Percentiles rank a stretch among this genome's conserved stretches.
phyloP scores from a whole-genome alignment of 2,113 vertebrate genomes.

The Xiphophorus maculatus region DNA sequence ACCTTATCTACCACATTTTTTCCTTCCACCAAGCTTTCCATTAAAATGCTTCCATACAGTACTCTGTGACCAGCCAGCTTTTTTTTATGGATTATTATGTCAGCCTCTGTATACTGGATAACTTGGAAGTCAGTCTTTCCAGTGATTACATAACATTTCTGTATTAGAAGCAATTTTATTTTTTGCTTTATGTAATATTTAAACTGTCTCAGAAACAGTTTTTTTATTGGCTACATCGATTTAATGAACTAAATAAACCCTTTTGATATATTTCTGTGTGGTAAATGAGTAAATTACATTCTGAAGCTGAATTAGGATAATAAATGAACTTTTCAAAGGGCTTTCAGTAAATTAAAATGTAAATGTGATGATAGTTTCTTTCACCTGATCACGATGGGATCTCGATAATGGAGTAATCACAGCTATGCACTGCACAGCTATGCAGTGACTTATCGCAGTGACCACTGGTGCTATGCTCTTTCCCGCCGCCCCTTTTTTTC shows the following conservation, averaged over 20 bases:
- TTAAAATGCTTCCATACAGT: background rate
- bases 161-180: background rate
- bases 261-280: background rate
- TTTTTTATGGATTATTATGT: background rate
- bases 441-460: constrained; percentile 44
- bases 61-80: background rate
- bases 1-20: background rate
- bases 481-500: constrained; percentile 42
- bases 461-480: constrained; percentile 43
- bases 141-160: background rate
- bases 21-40: background rate
- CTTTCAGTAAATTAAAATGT: background rate
- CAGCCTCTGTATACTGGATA: background rate
- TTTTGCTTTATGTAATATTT: background rate
- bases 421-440: constrained; percentile 15
- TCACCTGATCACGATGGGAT: constrained; percentile 15
- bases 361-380: constrained; percentile 9
- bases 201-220: background rate
- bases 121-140: background rate
- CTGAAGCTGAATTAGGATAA: no score
- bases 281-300: background rate
- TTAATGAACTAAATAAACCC: background rate
- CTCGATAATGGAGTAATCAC: constrained; percentile 14
- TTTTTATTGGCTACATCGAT: background rate
- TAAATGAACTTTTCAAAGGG: no score